Evolutionary conservation across 2,113 vertebrate genomes (phyloP).

Genomic region (Rhynchopsitta pachyrhyncha): DNA sequence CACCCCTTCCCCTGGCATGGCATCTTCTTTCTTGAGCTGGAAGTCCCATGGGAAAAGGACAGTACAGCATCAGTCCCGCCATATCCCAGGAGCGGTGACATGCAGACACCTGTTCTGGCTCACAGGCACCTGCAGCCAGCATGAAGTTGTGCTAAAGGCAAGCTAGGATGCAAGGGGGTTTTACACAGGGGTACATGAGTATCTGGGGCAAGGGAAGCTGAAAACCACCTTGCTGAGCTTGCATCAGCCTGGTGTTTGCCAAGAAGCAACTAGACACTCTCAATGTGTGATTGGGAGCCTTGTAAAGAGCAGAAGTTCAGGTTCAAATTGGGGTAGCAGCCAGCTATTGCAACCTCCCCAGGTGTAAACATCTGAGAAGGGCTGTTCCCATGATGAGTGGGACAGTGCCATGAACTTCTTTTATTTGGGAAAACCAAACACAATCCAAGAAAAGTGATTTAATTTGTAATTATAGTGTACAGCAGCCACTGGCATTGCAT

Average conservation of each 20-base stretch:
- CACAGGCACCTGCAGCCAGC: accelerated
- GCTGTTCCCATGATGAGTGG: background rate
- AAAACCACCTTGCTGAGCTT: background rate
- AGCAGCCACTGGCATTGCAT: background rate
- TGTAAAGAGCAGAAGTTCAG: background rate
- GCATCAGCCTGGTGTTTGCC: background rate
- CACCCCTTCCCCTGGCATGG: background rate
- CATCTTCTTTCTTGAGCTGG: background rate
- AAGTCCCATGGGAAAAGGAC: background rate
- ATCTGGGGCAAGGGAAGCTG: background rate
- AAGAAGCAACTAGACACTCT: background rate
- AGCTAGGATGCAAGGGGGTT: accelerated
- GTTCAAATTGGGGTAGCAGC: accelerated
- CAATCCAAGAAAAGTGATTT: background rate
- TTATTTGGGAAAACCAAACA: background rate
- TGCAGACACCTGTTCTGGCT: background rate
- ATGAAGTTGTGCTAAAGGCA: background rate
- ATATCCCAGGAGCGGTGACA: accelerated
- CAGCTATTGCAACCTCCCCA: background rate
- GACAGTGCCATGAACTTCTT: background rate
- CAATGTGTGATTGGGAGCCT: background rate
- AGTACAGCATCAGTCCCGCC: background rate
- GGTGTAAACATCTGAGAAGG: background rate
- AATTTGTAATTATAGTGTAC: background rate
- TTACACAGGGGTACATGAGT: background rate